Evolutionary conservation across 2,797 vertebrate genomes (phyloP).

Genomic region (Stomatorhinus walkeri): DNA sequence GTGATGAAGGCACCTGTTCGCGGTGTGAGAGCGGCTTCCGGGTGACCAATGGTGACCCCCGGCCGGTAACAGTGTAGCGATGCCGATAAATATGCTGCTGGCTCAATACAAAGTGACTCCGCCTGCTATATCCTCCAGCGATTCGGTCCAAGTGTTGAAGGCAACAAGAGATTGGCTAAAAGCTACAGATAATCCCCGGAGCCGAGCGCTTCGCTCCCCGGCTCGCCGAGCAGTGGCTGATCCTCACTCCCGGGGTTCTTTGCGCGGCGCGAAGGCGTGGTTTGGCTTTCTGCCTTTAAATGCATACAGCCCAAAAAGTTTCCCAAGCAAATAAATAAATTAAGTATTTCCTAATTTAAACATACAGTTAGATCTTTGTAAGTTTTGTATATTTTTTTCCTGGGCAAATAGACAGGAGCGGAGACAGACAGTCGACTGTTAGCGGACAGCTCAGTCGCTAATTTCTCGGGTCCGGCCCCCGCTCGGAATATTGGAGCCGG

Average conservation of each 20-base stretch:
- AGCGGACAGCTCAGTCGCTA: neutral
- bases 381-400: neutral
- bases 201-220: neutral
- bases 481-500: neutral
- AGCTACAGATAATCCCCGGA: neutral
- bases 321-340: neutral
- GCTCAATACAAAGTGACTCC: neutral
- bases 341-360: neutral
- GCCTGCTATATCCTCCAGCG: neutral
- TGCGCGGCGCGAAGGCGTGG: conserved; percentile 10
- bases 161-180: neutral
- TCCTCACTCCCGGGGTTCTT: conserved; percentile 16
- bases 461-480: neutral
- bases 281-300: neutral
- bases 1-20: neutral
- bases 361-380: neutral
- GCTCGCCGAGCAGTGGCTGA: neutral
- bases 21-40: neutral
- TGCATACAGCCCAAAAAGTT: neutral
- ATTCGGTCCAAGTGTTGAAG: neutral
- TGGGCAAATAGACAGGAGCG: neutral
- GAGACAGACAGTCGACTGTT: neutral
- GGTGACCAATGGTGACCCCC: neutral
- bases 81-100: neutral
- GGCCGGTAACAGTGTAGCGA: neutral